phyloP scores from a whole-genome alignment of 2,888 invertebrate species.

The Harpagoxenus sublaevis region DNA sequence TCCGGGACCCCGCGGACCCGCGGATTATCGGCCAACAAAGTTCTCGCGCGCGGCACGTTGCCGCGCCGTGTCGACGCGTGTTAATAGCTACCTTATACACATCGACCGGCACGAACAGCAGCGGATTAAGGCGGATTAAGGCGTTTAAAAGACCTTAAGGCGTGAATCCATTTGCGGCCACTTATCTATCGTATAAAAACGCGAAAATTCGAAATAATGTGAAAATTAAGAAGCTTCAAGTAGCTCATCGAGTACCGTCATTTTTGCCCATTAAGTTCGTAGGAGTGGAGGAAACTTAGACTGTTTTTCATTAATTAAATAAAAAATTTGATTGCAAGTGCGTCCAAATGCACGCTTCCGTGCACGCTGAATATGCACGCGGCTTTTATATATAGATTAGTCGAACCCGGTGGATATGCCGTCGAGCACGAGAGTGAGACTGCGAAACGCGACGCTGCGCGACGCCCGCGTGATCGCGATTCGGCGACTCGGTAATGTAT shows the following conservation, averaged over 20 bases:
- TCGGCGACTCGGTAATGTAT: conserved; percentile 73
- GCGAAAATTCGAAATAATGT: no score
- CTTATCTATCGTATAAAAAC: background rate
- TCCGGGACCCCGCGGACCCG: background rate
- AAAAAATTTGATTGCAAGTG: background rate
- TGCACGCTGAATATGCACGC: background rate
- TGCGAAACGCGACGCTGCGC: background rate
- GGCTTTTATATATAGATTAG: background rate
- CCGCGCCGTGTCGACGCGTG: background rate
- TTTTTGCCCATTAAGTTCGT: background rate
- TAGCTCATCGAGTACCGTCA: background rate
- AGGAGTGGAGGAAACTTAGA: background rate
- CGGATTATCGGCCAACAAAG: conserved; percentile 52
- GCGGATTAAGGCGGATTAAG: background rate
- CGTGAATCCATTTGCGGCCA: background rate
- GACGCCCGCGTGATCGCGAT: conserved; percentile 71
- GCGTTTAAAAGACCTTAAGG: background rate
- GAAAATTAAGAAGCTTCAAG: background rate
- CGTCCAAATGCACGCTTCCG: background rate
- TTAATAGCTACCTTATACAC: background rate
- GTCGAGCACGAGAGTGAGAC: conserved; percentile 13
- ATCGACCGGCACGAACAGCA: background rate
- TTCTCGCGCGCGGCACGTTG: conserved; percentile 36
- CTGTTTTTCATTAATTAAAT: background rate
- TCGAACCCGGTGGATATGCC: background rate